phyloP scores from a whole-genome alignment of 2,113 vertebrate genomes.

The Oxyura jamaicensis region DNA sequence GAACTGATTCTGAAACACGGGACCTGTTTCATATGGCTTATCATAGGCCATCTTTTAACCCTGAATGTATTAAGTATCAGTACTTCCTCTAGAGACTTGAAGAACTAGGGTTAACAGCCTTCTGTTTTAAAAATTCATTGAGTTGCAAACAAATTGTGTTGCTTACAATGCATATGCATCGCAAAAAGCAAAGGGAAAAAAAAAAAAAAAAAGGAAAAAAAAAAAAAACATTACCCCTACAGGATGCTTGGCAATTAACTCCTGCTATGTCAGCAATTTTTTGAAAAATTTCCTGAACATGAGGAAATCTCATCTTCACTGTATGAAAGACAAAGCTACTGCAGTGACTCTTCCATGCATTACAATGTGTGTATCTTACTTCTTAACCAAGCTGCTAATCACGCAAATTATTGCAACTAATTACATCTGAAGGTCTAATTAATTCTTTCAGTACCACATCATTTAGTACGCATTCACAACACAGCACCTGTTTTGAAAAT shows the following conservation, averaged over 20 bases:
- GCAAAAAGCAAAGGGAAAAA: slow-evolving; percentile 56
- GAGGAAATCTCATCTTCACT: slow-evolving; percentile 78
- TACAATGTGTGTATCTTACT: slow-evolving; percentile 92
- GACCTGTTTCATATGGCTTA: slow-evolving; percentile 53
- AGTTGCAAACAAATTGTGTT: slow-evolving; percentile 70
- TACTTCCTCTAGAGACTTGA: slow-evolving; percentile 63
- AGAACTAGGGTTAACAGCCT: slow-evolving; percentile 79
- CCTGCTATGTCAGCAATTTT: slow-evolving; percentile 88
- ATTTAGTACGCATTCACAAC: slow-evolving; percentile 97
- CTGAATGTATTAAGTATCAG: slow-evolving; percentile 62
- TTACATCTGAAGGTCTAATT: slow-evolving; percentile 98
- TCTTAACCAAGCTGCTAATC: slow-evolving; percentile 99
- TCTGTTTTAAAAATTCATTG: slow-evolving; percentile 80
- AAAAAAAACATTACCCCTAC: slow-evolving; percentile 65
- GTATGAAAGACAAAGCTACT: slow-evolving; percentile 79
- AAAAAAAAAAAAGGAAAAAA: neutral
- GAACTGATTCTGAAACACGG: slow-evolving; percentile 30
- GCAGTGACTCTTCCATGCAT: slow-evolving; percentile 81
- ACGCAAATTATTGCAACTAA: slow-evolving; percentile 99
- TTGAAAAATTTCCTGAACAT: slow-evolving; percentile 85
- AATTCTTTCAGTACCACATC: slow-evolving; percentile 99
- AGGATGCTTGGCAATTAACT: slow-evolving; percentile 87
- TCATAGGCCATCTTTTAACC: slow-evolving; percentile 72
- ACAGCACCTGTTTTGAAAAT: slow-evolving; percentile 98
- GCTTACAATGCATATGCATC: slow-evolving; percentile 61